Evolutionary conservation across 2,888 invertebrate species (phyloP), one percentile per base, ranked within the genome.

Genomic region (Drosophila eohydei): DNA sequence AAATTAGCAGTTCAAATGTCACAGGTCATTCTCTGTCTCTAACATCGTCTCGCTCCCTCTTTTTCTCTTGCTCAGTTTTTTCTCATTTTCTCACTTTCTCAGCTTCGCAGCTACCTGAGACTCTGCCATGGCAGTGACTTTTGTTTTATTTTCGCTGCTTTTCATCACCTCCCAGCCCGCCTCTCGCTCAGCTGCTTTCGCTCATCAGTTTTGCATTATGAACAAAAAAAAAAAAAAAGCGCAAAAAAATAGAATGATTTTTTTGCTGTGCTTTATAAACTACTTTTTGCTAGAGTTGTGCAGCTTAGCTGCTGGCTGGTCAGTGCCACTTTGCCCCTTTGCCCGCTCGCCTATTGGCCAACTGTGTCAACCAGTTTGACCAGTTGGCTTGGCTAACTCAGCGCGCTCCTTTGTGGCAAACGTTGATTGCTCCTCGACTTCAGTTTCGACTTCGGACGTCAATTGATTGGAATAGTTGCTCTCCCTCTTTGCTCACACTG

Each of bases 281-380:
- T 74, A 76, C 81, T 79, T 79, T 72, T 61, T 66, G 55, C 66
- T 71, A 69, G 65, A 65, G 71, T 68, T 61, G 60, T 46, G 26
- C 34, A 61, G 64, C 63, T 46, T 43, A 46, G 44, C 52, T 30
- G 55, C 30, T 69, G 56, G 51, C 56, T 30, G 34, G 9, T 21
- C 21, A 4, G 21, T 36, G 36, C 32, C 32, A 36, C 38, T 43
- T 52, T 26, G 8, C n/a, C 16, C 8, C 11, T 30, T 26, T n/a
- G n/a, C 28, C 28, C 28, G 28, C n/a, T 46, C 26, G 26, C 50
- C 60, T 66, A 58, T 66, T 86, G 84, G 74, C 78, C 78, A 80
- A 87, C 70, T 82, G 74, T 85, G 81, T 83, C 87, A 86, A 86
- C 88, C 80, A 83, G 85, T 88, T 88, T 81, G 80, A 88, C 85